Percentiles rank a stretch among this genome's conserved stretches.
Conservation (phyloP, 2,888 invertebrate species). For the Oscheius sp. region DNA sequence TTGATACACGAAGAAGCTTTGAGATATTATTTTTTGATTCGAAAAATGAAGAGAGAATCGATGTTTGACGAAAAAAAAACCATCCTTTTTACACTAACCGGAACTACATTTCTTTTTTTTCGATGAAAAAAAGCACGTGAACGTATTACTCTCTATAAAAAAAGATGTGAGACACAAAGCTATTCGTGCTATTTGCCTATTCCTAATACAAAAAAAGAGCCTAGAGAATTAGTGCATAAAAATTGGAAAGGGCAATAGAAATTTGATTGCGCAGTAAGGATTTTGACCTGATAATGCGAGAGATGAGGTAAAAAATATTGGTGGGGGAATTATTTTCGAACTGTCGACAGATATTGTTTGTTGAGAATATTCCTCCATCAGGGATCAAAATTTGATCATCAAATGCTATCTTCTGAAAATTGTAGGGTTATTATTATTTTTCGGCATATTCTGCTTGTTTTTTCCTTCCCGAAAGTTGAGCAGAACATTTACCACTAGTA, state of each 20-base stretch:
- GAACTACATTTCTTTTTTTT: constrained; percentile 4
- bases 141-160: neutral
- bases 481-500: too few species aligned
- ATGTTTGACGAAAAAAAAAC: neutral
- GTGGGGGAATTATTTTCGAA: neutral
- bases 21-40: neutral
- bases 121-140: neutral
- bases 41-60: neutral
- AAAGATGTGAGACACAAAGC: constrained; percentile 10
- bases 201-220: constrained; percentile 8
- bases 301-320: neutral
- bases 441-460: neutral
- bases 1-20: neutral
- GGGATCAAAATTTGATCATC: too few species aligned
- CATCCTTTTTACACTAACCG: constrained; percentile 9
- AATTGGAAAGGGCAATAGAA: too few species aligned
- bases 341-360: too few species aligned
- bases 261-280: neutral
- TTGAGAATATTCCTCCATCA: neutral
- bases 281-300: neutral
- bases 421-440: neutral
- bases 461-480: too few species aligned
- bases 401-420: constrained; percentile 7
- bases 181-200: constrained; percentile 15
- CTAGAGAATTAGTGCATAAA: constrained; percentile 19